Evolutionary conservation across 2,888 invertebrate species (phyloP).

Genomic region (Podotricha telesiphe): DNA sequence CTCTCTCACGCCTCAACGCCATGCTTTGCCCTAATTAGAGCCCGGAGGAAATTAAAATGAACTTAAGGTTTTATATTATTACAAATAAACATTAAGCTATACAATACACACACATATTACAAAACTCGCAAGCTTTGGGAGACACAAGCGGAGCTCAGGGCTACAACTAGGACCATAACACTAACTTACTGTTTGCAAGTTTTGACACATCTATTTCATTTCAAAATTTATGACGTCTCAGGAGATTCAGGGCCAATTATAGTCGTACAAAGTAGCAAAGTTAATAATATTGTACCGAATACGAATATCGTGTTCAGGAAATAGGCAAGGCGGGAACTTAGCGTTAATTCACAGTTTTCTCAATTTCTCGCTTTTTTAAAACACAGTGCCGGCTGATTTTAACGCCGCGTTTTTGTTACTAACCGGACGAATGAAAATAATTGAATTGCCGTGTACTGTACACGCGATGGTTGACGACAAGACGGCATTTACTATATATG

Average conservation of each 20-base stretch:
- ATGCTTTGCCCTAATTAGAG: too few species aligned
- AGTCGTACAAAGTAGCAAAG: not conserved
- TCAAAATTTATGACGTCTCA: conserved; percentile 20
- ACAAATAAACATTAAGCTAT: not conserved
- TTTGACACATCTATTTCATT: conserved; percentile 19
- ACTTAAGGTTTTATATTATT: not conserved
- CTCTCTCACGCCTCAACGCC: too few species aligned
- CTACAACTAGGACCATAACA: conserved; percentile 19
- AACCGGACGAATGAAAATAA: too few species aligned
- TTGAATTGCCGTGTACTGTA: too few species aligned
- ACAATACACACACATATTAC: not conserved
- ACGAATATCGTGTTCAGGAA: not conserved
- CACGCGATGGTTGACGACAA: too few species aligned
- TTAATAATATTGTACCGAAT: not conserved
- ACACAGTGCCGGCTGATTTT: too few species aligned
- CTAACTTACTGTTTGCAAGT: conserved; percentile 24
- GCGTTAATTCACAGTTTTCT: too few species aligned
- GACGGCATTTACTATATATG: not conserved
- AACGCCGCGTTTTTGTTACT: too few species aligned
- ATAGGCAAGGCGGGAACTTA: too few species aligned
- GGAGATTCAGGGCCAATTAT: conserved; percentile 5
- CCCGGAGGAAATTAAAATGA: too few species aligned
- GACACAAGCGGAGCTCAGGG: not conserved
- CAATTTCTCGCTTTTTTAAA: too few species aligned
- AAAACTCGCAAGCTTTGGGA: conserved; percentile 6